A percentile compares a stretch with the other conserved stretches of the same genome.
These are phyloP conservation scores for Phalloptychus januarius DNA, from an alignment of 2,797 vertebrate species.

Conservation along the genomic window DNA sequence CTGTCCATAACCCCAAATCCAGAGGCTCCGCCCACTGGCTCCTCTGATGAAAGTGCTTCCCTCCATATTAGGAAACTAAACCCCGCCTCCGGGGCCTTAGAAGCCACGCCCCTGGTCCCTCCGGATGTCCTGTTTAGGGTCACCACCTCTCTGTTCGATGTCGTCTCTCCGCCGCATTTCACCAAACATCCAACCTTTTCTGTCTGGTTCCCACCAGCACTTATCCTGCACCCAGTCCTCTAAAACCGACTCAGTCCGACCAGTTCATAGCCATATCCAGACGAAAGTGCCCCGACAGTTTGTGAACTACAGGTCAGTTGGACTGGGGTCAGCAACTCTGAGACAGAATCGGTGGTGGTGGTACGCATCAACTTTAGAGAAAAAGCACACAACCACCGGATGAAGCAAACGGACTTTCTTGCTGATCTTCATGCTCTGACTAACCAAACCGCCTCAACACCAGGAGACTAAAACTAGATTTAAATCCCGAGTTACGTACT, in stretches of 20 bases:
- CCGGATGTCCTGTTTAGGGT: slow-evolving; percentile 27
- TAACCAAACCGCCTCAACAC: background rate
- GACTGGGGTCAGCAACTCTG: background rate
- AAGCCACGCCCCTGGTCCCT: slow-evolving; percentile 39
- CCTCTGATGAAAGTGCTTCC: slow-evolving; percentile 84
- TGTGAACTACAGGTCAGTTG: background rate
- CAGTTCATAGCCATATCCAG: slow-evolving; percentile 14
- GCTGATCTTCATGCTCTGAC: background rate
- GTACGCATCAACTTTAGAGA: background rate
- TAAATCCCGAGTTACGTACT: slow-evolving; percentile 5
- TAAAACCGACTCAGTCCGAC: background rate
- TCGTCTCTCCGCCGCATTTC: slow-evolving; percentile 33
- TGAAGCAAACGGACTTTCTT: background rate
- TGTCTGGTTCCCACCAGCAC: slow-evolving; percentile 18
- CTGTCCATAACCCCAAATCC: slow-evolving; percentile 48
- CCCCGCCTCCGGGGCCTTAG: slow-evolving; percentile 46
- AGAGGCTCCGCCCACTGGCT: slow-evolving; percentile 73
- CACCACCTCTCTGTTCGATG: slow-evolving; percentile 26
- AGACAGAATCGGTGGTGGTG: background rate
- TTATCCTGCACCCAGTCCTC: slow-evolving; percentile 11
- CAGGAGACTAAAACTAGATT: background rate
- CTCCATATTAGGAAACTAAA: slow-evolving; percentile 71
- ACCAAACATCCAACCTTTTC: background rate
- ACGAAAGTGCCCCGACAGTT: background rate
- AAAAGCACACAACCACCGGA: background rate